These are phyloP conservation scores for Heliconius hortense DNA, from an alignment of 2,888 invertebrate genomes.

Conservation along the genomic window DNA sequence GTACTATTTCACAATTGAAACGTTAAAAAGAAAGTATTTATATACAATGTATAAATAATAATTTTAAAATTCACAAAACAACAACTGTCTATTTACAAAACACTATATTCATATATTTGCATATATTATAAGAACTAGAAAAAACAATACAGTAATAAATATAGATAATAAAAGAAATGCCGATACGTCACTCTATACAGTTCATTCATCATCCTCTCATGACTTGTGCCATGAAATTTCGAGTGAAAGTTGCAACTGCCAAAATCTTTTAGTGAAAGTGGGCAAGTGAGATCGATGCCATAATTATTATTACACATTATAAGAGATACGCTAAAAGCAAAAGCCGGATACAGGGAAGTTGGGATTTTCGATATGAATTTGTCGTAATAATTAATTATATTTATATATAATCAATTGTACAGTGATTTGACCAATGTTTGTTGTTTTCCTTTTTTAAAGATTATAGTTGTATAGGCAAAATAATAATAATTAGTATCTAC, in stretches of 20 bases:
- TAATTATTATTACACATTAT: slow-evolving; percentile 81
- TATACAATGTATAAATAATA: background rate
- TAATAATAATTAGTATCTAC: background rate
- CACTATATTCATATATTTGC: background rate
- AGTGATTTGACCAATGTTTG: background rate
- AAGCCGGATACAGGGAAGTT: slow-evolving; percentile 64
- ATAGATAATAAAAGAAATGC: background rate
- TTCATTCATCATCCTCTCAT: slow-evolving; percentile 25
- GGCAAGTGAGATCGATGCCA: slow-evolving; percentile 78
- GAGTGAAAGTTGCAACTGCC: slow-evolving; percentile 77
- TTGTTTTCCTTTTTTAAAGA: background rate
- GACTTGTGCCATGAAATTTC: slow-evolving; percentile 35
- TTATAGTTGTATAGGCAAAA: background rate
- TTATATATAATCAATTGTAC: background rate
- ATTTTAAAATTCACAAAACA: background rate
- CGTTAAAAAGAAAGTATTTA: background rate
- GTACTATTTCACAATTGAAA: background rate
- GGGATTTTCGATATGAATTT: slow-evolving; percentile 29
- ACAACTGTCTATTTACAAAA: background rate
- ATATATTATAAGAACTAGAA: background rate
- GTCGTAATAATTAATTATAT: slow-evolving; percentile 30
- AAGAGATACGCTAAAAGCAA: slow-evolving; percentile 77
- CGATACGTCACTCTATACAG: slow-evolving; percentile 3
- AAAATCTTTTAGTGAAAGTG: slow-evolving; percentile 78
- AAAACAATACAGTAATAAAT: background rate